phyloP scores from a whole-genome alignment of 2,113 vertebrate genomes.

The Triplophysa rosa region DNA sequence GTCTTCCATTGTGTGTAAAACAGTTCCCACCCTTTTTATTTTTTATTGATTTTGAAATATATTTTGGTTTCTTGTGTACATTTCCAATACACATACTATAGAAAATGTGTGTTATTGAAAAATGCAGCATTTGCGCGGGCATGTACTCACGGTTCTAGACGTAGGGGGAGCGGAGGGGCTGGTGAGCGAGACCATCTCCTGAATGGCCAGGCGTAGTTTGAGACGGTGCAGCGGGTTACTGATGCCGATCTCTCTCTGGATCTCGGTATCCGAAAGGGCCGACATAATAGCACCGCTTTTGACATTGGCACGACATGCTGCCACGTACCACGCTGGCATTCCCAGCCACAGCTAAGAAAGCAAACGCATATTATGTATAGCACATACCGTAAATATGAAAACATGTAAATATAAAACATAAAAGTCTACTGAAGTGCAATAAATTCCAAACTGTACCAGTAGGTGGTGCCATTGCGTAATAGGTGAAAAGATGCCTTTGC shows the following conservation, averaged over 20 bases:
- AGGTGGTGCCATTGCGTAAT: not conserved
- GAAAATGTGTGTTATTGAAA: conserved; percentile 7
- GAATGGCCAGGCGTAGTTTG: conserved; percentile 95
- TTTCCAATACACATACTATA: not conserved
- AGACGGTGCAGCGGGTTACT: conserved; percentile 95
- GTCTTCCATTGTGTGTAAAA: too few relatives aligned
- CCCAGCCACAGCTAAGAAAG: conserved; percentile 88
- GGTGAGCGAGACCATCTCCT: conserved; percentile 98
- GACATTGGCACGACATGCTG: conserved; percentile 95
- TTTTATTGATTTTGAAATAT: too few relatives aligned
- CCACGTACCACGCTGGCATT: conserved; percentile 98
- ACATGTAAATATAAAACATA: not conserved
- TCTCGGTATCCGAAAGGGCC: conserved; percentile 94
- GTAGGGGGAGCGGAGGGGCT: conserved; percentile 97
- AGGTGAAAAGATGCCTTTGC: not conserved
- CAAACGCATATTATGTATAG: conserved; percentile 10
- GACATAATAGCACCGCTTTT: conserved; percentile 99
- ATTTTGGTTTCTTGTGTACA: not conserved
- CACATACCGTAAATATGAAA: too few relatives aligned
- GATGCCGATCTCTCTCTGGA: conserved; percentile 98
- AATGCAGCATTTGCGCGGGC: conserved; percentile 9
- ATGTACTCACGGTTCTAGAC: conserved; percentile 91
- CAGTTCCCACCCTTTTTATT: too few relatives aligned
- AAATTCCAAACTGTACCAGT: not conserved
- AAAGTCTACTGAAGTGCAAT: not conserved